A percentile compares a stretch with the other conserved stretches of the same genome.
phyloP scores from a whole-genome alignment of 2,797 vertebrate genomes.

The Percopsis omiscomaycus region DNA sequence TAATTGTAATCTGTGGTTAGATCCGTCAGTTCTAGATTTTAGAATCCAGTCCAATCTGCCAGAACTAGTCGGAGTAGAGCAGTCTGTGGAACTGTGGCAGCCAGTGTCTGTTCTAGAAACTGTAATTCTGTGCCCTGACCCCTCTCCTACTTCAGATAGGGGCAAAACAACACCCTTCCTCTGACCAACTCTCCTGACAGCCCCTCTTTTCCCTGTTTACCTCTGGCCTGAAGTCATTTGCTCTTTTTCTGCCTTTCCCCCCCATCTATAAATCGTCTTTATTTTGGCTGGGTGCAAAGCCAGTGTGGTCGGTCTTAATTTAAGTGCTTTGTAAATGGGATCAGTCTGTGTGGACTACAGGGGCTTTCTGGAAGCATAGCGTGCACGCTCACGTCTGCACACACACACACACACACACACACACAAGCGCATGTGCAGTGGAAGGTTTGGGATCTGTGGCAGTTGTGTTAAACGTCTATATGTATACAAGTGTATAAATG shows the following conservation, averaged over 20 bases:
- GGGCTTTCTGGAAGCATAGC: conserved; percentile 15
- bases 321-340: conserved; percentile 43
- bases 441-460: conserved; percentile 5
- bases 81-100: conserved; percentile 11
- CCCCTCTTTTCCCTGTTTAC: conserved; percentile 13
- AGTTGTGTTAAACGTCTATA: conserved; percentile 17
- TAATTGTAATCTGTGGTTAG: conserved; percentile 7
- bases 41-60: conserved; percentile 28
- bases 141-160: background rate
- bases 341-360: conserved; percentile 31
- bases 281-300: conserved; percentile 37
- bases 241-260: conserved; percentile 20
- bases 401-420: conserved; percentile 6
- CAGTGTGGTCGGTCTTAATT: conserved; percentile 33
- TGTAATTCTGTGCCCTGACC: conserved; percentile 17
- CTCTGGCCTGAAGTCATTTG: conserved; percentile 33
- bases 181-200: conserved; percentile 5
- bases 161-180: background rate
- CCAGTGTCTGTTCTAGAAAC: conserved; percentile 9
- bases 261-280: conserved; percentile 42
- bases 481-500: background rate
- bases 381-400: background rate
- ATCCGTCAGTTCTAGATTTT: conserved; percentile 22
- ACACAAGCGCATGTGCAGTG: background rate
- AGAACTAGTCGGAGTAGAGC: conserved; percentile 9